A percentile compares a stretch with the other conserved stretches of the same genome.
Evolutionary conservation across 2,113 vertebrate genomes (phyloP).

Genomic region (Paratilapia polleni): DNA sequence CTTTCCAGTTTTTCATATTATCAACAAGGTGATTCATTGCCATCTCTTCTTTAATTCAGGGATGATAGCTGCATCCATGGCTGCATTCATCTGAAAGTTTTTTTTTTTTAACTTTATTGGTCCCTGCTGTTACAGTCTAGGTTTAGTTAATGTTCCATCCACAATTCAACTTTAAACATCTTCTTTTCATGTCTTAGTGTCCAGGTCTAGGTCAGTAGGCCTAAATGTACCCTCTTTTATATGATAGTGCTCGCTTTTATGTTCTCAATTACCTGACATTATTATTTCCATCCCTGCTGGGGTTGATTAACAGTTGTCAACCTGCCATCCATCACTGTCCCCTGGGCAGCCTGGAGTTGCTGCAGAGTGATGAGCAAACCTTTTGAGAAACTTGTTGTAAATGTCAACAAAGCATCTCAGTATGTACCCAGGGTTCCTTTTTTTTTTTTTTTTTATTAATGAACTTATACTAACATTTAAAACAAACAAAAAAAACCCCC

Average conservation of each 20-base stretch:
- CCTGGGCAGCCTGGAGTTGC: constrained; percentile 40
- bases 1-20: constrained; percentile 67
- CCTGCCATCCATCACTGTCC: constrained; percentile 66
- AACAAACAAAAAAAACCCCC: neutral
- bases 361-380: constrained; percentile 64
- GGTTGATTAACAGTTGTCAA: constrained; percentile 68
- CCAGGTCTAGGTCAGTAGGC: constrained; percentile 39
- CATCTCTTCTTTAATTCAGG: constrained; percentile 33
- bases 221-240: constrained; percentile 40
- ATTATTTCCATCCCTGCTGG: constrained; percentile 67
- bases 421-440: constrained; percentile 45
- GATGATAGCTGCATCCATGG: constrained; percentile 27
- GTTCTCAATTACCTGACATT: constrained; percentile 64
- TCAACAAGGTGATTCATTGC: constrained; percentile 65
- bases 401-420: constrained; percentile 70
- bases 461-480: neutral
- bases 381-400: constrained; percentile 67
- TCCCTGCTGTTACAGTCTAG: neutral
- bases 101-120: neutral
- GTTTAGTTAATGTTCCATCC: constrained; percentile 10
- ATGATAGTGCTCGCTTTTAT: constrained; percentile 43
- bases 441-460: constrained; percentile 50
- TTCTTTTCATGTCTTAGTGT: constrained; percentile 19
- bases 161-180: constrained; percentile 19
- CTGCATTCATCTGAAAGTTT: constrained; percentile 11